These are phyloP conservation scores for Mormyrus lacerda DNA, from an alignment of 2,113 vertebrate species.

Conservation along the genomic window DNA sequence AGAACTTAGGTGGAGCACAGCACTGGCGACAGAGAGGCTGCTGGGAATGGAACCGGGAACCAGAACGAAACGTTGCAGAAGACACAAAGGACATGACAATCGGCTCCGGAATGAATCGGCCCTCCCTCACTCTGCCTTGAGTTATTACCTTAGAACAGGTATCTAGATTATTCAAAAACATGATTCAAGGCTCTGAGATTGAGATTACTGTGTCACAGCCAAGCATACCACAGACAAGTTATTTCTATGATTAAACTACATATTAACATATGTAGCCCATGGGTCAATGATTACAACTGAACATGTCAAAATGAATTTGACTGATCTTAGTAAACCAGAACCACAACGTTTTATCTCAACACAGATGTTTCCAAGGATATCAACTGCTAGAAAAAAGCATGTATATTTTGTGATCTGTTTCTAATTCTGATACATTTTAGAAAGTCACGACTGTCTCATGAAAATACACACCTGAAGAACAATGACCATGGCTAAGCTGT, in stretches of 20 bases:
- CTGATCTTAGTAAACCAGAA: neutral
- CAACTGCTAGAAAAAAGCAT: neutral
- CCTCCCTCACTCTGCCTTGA: neutral
- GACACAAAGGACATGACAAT: neutral
- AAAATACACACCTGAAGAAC: neutral
- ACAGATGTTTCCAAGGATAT: neutral
- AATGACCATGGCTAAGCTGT: neutral
- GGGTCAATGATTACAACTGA: neutral
- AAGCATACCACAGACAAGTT: neutral
- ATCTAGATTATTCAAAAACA: neutral
- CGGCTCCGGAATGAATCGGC: neutral
- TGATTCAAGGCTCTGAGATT: neutral
- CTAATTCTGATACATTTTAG: neutral
- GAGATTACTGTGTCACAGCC: neutral
- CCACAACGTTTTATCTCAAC: neutral
- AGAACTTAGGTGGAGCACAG: constrained; percentile 1
- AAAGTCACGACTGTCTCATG: neutral
- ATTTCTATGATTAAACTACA: neutral
- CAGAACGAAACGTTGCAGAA: neutral
- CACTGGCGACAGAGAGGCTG: neutral
- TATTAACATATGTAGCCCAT: neutral
- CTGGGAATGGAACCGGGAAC: neutral
- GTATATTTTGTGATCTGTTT: neutral
- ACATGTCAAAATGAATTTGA: neutral
- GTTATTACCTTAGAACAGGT: neutral